Evolutionary conservation across 2,888 invertebrate species (phyloP).

Genomic region (Electrophaes corylata): DNA sequence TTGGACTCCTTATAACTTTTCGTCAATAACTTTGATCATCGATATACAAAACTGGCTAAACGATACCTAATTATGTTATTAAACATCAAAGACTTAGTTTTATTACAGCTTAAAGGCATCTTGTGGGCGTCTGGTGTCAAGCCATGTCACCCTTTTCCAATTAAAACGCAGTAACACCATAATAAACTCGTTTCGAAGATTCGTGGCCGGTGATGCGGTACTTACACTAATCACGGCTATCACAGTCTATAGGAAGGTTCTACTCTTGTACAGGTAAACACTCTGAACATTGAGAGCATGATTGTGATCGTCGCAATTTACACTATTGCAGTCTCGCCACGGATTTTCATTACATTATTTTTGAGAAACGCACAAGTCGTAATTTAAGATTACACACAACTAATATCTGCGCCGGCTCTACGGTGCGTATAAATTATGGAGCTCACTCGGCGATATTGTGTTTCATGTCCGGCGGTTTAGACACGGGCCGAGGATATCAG

Average conservation of each 20-base stretch:
- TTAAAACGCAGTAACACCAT: conserved; percentile 62
- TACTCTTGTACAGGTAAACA: conserved; percentile 64
- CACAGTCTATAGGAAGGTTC: conserved; percentile 47
- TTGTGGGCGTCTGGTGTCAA: conserved; percentile 50
- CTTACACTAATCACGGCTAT: conserved; percentile 58
- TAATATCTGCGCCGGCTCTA: conserved; percentile 63
- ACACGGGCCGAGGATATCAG: conserved; percentile 79
- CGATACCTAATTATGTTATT: conserved; percentile 28
- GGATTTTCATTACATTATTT: conserved; percentile 20
- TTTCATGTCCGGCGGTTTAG: conserved; percentile 82
- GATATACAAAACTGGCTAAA: not conserved
- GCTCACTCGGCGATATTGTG: conserved; percentile 78
- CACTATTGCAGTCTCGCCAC: conserved; percentile 10
- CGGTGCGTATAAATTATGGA: conserved; percentile 78
- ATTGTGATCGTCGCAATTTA: conserved; percentile 43
- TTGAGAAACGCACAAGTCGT: conserved; percentile 41
- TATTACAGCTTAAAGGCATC: conserved; percentile 47
- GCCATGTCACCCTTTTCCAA: conserved; percentile 55
- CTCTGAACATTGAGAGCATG: conserved; percentile 47
- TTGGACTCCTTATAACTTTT: too few species aligned
- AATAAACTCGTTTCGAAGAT: conserved; percentile 60
- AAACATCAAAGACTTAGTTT: conserved; percentile 30
- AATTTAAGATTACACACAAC: conserved; percentile 64
- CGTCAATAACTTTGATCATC: not conserved
- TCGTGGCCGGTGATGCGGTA: conserved; percentile 42